Percentiles rank a stretch among this genome's conserved stretches.
Evolutionary conservation across 2,797 vertebrate genomes (phyloP).

Genomic region (Parauchenoglanis punctatus): DNA sequence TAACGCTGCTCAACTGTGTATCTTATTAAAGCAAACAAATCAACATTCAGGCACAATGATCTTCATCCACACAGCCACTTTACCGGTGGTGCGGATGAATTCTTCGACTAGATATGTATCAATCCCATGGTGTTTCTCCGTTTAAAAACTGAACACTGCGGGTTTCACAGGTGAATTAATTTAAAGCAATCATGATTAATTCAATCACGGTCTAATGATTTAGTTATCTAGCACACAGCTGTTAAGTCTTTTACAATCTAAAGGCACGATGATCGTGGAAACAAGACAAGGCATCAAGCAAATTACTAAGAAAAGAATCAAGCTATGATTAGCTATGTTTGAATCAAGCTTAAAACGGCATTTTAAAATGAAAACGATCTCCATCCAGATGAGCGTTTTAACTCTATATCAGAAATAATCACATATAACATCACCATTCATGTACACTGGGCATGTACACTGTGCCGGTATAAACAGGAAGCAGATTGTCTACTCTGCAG

Average conservation of each 20-base stretch:
- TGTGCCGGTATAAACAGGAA: too few relatives aligned
- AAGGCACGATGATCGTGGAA: background rate
- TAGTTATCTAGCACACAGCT: background rate
- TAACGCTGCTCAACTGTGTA: slow-evolving; percentile 6
- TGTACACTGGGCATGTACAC: too few relatives aligned
- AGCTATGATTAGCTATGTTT: too few relatives aligned
- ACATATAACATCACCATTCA: too few relatives aligned
- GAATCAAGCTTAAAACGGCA: too few relatives aligned
- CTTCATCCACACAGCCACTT: slow-evolving; percentile 10
- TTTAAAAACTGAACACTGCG: background rate
- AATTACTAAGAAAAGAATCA: background rate
- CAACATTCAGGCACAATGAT: background rate
- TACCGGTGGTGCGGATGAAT: background rate
- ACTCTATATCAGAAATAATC: too few relatives aligned
- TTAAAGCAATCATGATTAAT: background rate
- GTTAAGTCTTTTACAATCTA: background rate
- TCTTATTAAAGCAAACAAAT: slow-evolving; percentile 36
- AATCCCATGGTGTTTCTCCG: background rate
- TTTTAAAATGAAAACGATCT: too few relatives aligned
- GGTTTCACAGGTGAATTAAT: background rate
- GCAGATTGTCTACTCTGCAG: too few relatives aligned
- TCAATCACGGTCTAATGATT: background rate
- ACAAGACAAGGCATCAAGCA: background rate
- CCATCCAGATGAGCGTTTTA: too few relatives aligned
- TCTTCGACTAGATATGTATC: background rate